Base-by-base conservation (phyloP, 2,888 invertebrate genomes). In the Cabera pusaria region DNA sequence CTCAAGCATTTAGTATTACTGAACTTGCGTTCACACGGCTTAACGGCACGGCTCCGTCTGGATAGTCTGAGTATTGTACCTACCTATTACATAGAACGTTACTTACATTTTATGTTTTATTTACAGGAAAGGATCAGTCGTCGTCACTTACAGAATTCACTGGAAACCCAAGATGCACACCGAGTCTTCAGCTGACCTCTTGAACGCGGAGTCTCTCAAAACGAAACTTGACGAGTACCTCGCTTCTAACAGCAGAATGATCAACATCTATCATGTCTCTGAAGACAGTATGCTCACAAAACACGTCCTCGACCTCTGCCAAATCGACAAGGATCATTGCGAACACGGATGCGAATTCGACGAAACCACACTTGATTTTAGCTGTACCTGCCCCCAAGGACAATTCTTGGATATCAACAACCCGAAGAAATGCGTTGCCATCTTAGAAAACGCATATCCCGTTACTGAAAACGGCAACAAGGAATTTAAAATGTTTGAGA, bases 261-360 rank as follows among this genome's bases (percentile, higher is more conserved):
- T 93, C 45, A 84, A 81, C 21, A 66, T 87, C 17, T 89, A 89
- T 49, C 90, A 91, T 34, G 68, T 92, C 6, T 82, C 83, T 10
- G 84, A 90, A 40, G 86, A 90, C 57, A 72, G 72, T 7, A 56
- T 76, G 40, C 22, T 49, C 1, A 59, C 79, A 1, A 71, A 64
- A 43, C 90, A 73, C 52, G 90, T 94, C 21, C 71, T 92, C 9
- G 92, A 94, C 73, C 72, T 91, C 39, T 96, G 94, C 71, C 90
- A 92, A 73, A 90, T 92, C 35, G 90, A 91, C 45, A 92, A 92
- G 43, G 89, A 93, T 48, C 80, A 89, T 26, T 96, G 95, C 63
- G 91, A 93, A 49, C 87, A 93, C 50, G 84, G 78, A 5, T 96
- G 95, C 67, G 76, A 83, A 32, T 95, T 93, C 59, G 92, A 94